These are phyloP conservation scores for Anhinga rufa DNA, from an alignment of 2,113 vertebrate species.

Conservation along the genomic window DNA sequence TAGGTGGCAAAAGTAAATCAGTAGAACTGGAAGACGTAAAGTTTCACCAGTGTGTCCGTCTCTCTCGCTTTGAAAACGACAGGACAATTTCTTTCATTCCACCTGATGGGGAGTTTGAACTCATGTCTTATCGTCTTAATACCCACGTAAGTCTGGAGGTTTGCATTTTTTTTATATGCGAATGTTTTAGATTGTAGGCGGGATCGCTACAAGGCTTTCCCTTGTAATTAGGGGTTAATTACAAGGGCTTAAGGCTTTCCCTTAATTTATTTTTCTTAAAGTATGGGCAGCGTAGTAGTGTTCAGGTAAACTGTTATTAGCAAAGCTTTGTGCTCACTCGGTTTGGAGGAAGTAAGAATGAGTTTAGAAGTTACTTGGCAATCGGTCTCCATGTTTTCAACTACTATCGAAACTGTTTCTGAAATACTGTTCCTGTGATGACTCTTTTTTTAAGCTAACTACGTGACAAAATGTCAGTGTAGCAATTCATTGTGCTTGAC, in stretches of 20 bases:
- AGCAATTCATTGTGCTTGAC: neutral
- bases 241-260: neutral
- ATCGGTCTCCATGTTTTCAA: neutral
- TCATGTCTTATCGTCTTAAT: constrained; percentile 89
- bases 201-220: neutral
- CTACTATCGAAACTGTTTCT: neutral
- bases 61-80: constrained; percentile 89
- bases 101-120: constrained; percentile 87
- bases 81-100: constrained; percentile 90
- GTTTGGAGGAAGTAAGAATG: neutral
- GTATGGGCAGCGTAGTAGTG: neutral
- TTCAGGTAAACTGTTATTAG: accelerated
- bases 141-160: constrained; percentile 77
- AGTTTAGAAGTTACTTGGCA: neutral
- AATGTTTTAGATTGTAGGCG: neutral
- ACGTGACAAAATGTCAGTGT: neutral
- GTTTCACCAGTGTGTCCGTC: constrained; percentile 88
- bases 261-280: neutral
- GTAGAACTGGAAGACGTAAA: constrained; percentile 89
- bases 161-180: neutral
- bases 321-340: neutral
- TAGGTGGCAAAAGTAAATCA: constrained; percentile 89
- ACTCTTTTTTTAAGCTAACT: neutral
- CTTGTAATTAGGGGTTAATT: too few species aligned
- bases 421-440: neutral